Base-by-base conservation (phyloP, 2,888 invertebrate genomes). In the Helicoverpa assulta region DNA sequence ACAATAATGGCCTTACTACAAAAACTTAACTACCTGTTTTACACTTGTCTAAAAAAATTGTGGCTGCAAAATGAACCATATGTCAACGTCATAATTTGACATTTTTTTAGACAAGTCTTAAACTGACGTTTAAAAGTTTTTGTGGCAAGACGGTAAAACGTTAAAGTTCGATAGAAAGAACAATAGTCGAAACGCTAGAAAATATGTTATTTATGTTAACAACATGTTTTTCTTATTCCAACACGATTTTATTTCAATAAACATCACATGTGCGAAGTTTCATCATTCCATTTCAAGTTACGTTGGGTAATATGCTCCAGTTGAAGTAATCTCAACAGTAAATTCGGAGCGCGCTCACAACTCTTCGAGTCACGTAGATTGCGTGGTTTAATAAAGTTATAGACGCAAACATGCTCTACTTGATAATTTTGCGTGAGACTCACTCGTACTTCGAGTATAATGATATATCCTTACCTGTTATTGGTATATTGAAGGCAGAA, bases 331-430 rank as follows among this genome's bases (percentile, higher is more conserved):
- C 18, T 55, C 8, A 55, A 43, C 47, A 12, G 26, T 43, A 54
- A 47, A 43, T 40, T 50, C 40, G n/a, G 16, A 16, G n/a, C 51
- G 54, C 12, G 0, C 67, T 54, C 53, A 19, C 40, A 26, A 74
- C 43, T 68, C 55, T 51, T 26, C 59, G 26, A 21, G n/a, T n/a
- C 19, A 59, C 26, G 59, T 55, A 59, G 29, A 33, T 67, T 55
- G 75, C 59, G 58, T 75, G 21, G 58, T 59, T 51, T 55, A 37
- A 26, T 58, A 26, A 59, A 67, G 68, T 43, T 74, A 43, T 59
- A 55, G 58, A 59, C 54, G 10, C 14, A 21, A 54, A 12, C 33
- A 43, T 33, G 21, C 12, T 43, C 21, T 51, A 19, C 19, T 51
- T 59, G 56, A 66, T 67, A 29, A 40, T 58, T 58, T 58, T 51